Percentiles rank a stretch among this genome's conserved stretches.
These are phyloP conservation scores for Lytechinus pictus DNA, from an alignment of 35 echinoderm and acorn worm species.

Conservation along the genomic window DNA sequence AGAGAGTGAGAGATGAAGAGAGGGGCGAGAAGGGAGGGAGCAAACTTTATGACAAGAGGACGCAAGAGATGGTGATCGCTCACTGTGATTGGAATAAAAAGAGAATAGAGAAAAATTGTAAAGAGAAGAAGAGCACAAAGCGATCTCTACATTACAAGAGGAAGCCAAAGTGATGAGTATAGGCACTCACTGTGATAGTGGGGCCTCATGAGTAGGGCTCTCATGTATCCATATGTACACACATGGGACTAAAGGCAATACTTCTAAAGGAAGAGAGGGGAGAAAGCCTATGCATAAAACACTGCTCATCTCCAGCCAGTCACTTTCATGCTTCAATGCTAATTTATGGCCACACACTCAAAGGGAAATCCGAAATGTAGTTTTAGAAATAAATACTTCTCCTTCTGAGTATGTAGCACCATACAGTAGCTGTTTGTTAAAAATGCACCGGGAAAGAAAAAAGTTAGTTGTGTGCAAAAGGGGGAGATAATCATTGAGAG, in stretches of 20 bases:
- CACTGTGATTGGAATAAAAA: not conserved
- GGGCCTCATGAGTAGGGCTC: not conserved
- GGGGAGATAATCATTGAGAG: too few relatives aligned
- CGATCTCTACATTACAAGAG: not conserved
- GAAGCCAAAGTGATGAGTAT: not conserved
- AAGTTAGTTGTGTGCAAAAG: too few relatives aligned
- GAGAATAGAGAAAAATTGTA: not conserved
- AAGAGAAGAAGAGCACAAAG: not conserved
- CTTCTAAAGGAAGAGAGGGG: not conserved
- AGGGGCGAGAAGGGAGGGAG: not conserved
- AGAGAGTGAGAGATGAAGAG: not conserved
- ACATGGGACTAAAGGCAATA: not conserved
- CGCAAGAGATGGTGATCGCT: not conserved
- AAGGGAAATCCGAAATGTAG: not conserved
- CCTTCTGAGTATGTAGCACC: not conserved
- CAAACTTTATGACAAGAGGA: not conserved
- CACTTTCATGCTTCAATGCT: not conserved
- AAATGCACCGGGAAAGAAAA: too few relatives aligned
- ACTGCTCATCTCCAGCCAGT: not conserved
- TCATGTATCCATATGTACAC: not conserved
- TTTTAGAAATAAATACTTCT: not conserved
- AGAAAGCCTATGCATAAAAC: not conserved
- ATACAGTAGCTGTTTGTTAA: not conserved
- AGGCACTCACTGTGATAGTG: not conserved
- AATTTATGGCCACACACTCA: not conserved